A percentile compares a stretch with the other conserved stretches of the same genome.
phyloP scores from a whole-genome alignment of 2,888 invertebrate genomes.

The Drosophila buzzatii region DNA sequence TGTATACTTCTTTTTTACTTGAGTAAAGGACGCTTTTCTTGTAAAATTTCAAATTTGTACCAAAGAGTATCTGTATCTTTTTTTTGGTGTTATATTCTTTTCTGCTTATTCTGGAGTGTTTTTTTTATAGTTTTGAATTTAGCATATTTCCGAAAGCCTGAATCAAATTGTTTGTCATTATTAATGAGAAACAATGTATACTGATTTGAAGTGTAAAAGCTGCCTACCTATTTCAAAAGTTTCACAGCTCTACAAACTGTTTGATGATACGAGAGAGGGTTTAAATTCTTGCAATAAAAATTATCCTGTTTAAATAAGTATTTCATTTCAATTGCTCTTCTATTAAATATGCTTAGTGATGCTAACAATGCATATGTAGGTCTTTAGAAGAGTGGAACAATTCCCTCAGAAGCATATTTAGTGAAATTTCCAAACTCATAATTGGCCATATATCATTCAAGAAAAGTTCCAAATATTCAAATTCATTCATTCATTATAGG shows the following conservation, averaged over 20 bases:
- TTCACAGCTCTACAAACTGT: not conserved
- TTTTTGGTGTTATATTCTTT: not conserved
- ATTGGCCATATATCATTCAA: not conserved
- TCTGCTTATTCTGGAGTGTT: not conserved
- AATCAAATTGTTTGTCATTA: not conserved
- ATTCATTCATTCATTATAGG: no score
- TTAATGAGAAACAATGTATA: not conserved
- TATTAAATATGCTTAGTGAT: no score
- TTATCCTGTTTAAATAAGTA: no score
- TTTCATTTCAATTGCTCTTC: no score
- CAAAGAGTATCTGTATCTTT: not conserved
- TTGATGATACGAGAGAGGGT: not conserved
- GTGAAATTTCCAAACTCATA: no score
- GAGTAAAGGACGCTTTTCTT: not conserved
- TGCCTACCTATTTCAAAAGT: not conserved
- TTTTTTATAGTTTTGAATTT: constrained; percentile 1
- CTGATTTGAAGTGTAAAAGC: not conserved
- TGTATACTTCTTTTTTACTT: constrained; percentile 7
- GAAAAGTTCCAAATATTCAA: not conserved
- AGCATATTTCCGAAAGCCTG: constrained; percentile 1
- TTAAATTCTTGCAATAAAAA: no score
- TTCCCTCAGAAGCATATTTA: no score
- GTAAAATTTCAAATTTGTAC: not conserved
- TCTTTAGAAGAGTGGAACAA: no score
- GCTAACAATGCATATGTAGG: no score